phyloP scores from a whole-genome alignment of 2,888 invertebrate species.

The Eudasyphora cyanicolor region DNA sequence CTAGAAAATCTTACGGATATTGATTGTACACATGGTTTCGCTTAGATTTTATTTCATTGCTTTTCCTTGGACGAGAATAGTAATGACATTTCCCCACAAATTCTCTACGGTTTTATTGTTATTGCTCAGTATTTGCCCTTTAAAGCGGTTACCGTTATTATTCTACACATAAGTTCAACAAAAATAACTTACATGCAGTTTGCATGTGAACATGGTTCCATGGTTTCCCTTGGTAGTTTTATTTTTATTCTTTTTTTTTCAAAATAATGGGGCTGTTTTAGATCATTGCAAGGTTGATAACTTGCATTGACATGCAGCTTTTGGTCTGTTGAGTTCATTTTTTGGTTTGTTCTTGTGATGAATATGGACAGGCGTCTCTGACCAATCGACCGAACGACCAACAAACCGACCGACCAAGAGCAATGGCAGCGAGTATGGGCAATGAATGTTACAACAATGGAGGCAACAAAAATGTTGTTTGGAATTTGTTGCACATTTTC shows the following conservation, averaged over 20 bases:
- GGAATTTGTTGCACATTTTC: slow-evolving; percentile 60
- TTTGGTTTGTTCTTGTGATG: background rate
- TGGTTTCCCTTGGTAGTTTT: background rate
- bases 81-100: no score
- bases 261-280: background rate
- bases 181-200: background rate
- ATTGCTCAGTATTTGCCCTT: background rate
- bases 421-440: background rate
- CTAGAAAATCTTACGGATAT: no score
- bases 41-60: no score
- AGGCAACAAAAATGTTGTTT: slow-evolving; percentile 30
- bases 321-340: slow-evolving; percentile 4
- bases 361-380: background rate
- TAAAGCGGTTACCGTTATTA: background rate
- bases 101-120: no score
- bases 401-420: background rate
- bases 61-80: no score
- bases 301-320: slow-evolving; percentile 54
- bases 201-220: slow-evolving; percentile 3
- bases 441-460: background rate
- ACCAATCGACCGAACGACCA: background rate
- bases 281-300: slow-evolving; percentile 59
- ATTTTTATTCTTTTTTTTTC: background rate
- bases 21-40: no score
- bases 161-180: background rate